Percentiles rank a stretch among this genome's conserved stretches.
Conservation (phyloP, 2,113 vertebrate species). For the Irena cyanogastra region DNA sequence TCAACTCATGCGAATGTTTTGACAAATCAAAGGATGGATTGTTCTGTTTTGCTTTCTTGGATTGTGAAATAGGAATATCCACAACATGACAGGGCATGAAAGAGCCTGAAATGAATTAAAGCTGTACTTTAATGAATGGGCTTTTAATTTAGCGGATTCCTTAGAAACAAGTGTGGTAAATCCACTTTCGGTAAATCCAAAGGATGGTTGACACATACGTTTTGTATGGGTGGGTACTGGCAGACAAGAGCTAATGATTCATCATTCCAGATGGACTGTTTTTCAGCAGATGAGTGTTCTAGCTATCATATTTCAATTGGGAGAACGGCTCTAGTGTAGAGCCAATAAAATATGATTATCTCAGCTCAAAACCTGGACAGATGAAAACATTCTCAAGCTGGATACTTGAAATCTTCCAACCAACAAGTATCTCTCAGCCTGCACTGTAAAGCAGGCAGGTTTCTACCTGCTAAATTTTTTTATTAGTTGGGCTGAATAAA, state of each 20-base stretch:
- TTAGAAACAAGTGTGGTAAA: conserved; percentile 10
- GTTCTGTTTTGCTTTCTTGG: conserved; percentile 43
- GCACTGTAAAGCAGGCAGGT: background rate
- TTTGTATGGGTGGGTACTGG: background rate
- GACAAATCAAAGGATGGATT: conserved; percentile 41
- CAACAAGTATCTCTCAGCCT: background rate
- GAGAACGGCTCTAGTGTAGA: background rate
- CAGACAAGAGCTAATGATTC: background rate
- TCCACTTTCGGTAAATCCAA: background rate
- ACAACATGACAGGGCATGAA: conserved; percentile 42
- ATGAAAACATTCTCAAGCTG: background rate
- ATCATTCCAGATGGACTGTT: background rate
- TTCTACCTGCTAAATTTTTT: background rate
- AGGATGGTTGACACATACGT: background rate
- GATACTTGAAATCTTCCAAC: background rate
- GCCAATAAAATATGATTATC: background rate
- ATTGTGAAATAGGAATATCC: conserved; percentile 53
- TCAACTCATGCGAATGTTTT: conserved; percentile 56
- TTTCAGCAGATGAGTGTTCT: background rate
- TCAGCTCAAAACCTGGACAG: background rate
- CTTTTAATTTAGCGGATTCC: background rate
- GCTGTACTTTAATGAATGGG: conserved; percentile 17
- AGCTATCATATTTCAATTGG: background rate
- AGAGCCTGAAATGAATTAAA: conserved; percentile 19
- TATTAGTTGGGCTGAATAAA: background rate